Percentiles rank a stretch among this genome's conserved stretches.
Evolutionary conservation across 92 coral and sea anemone genomes (phyloP).

Genomic region (Epizoanthus stellaris): DNA sequence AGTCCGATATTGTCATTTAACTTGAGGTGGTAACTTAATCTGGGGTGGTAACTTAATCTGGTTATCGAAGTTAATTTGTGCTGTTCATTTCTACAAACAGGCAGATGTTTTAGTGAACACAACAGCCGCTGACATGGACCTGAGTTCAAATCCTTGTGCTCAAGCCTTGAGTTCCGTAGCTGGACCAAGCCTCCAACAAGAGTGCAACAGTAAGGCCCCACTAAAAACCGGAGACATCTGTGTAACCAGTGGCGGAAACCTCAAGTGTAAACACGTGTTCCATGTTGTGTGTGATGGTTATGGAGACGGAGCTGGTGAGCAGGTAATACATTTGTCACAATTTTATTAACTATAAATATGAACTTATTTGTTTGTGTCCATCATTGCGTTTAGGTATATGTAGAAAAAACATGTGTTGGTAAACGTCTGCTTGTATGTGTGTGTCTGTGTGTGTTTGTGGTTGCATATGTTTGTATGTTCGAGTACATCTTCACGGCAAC

Average conservation of each 20-base stretch:
- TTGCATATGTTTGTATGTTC: no score
- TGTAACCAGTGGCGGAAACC: conserved; percentile 44
- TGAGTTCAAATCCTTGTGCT: conserved; percentile 48
- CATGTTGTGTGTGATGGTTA: conserved; percentile 31
- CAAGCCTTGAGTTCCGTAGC: conserved; percentile 42
- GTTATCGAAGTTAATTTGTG: no score
- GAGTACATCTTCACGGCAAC: no score
- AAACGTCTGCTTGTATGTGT: no score
- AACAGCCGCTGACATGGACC: conserved; percentile 40
- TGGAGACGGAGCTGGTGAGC: conserved; percentile 9
- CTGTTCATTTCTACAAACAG: conserved; percentile 18
- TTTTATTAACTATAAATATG: background rate
- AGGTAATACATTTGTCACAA: background rate
- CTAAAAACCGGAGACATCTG: conserved; percentile 40
- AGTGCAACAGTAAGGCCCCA: conserved; percentile 32
- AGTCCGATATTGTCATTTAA: no score
- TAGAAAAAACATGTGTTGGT: no score
- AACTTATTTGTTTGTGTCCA: no score
- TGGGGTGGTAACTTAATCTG: no score
- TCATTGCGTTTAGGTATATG: no score
- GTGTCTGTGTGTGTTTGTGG: no score
- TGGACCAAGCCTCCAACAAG: conserved; percentile 54
- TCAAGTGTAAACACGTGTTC: conserved; percentile 45
- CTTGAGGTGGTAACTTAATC: no score
- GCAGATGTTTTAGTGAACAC: conserved; percentile 55